Percentiles rank a stretch among this genome's conserved stretches.
Conservation (phyloP, 1,140 invertebrate species). For the Cryptotermes secundus region DNA sequence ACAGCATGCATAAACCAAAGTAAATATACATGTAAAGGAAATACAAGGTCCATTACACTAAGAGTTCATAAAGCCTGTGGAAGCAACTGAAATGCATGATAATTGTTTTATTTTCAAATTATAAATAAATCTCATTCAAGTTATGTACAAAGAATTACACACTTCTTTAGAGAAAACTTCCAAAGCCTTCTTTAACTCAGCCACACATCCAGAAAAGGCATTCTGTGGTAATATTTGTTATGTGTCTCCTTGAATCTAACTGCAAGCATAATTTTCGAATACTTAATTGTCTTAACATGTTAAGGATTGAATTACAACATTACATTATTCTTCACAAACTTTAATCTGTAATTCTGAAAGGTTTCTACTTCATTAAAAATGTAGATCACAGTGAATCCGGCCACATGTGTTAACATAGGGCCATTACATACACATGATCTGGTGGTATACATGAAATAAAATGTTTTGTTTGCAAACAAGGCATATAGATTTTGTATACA, state of each 20-base stretch:
- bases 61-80: conserved; percentile 9
- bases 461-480: too few relatives aligned
- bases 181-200: neutral
- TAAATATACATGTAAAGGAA: neutral
- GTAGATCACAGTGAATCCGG: too few relatives aligned
- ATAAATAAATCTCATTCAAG: neutral
- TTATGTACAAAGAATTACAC: neutral
- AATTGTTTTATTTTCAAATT: neutral
- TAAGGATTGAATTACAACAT: too few relatives aligned
- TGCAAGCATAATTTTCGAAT: too few relatives aligned
- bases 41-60: neutral
- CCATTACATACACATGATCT: too few relatives aligned
- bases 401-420: too few relatives aligned
- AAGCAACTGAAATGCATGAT: neutral
- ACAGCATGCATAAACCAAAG: neutral
- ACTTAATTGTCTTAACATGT: too few relatives aligned
- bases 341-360: too few relatives aligned
- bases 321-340: too few relatives aligned
- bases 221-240: neutral
- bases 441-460: too few relatives aligned
- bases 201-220: neutral
- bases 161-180: neutral
- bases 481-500: too few relatives aligned
- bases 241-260: neutral
- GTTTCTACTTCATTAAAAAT: too few relatives aligned